Evolutionary conservation across 2,113 vertebrate genomes (phyloP).

Genomic region (Mastomys natalensis): DNA sequence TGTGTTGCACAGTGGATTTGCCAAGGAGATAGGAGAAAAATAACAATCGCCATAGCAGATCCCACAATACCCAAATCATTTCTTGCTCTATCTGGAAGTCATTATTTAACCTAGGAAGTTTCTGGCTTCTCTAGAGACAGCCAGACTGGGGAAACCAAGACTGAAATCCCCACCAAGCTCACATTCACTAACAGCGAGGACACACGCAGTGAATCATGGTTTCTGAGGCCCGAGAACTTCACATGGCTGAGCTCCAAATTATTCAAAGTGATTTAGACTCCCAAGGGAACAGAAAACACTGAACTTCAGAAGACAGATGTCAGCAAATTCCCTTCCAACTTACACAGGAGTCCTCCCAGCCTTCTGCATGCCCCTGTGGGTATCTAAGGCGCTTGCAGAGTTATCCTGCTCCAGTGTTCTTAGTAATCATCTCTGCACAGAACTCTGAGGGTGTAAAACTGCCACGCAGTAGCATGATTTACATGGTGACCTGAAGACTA

Average conservation of each 20-base stretch:
- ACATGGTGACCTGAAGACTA: slow-evolving; percentile 65
- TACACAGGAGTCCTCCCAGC: not conserved
- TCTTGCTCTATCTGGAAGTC: not conserved
- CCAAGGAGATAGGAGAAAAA: not conserved
- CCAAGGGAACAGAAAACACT: slow-evolving; percentile 51
- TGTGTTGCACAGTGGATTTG: not conserved
- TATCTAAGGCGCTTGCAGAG: slow-evolving; percentile 23
- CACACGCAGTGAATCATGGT: not conserved
- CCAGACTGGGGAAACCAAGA: not conserved
- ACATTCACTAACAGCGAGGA: not conserved
- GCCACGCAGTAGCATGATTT: slow-evolving; percentile 62
- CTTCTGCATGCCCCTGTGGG: not conserved
- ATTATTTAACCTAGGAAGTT: not conserved
- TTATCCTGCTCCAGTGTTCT: slow-evolving; percentile 59
- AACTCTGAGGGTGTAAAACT: slow-evolving; percentile 69
- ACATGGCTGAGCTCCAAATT: slow-evolving; percentile 34
- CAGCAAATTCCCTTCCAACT: slow-evolving; percentile 69
- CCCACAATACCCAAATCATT: not conserved
- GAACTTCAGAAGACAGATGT: slow-evolving; percentile 69
- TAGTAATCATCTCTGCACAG: slow-evolving; percentile 65
- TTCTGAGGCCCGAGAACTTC: not conserved
- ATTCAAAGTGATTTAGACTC: slow-evolving; percentile 66
- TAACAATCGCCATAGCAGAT: not conserved
- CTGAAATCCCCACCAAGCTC: not conserved
- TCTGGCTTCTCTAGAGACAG: not conserved